Percentiles rank a stretch among this genome's conserved stretches.
Conservation (phyloP, 2,888 invertebrate genomes). For the Diogma glabrata region DNA sequence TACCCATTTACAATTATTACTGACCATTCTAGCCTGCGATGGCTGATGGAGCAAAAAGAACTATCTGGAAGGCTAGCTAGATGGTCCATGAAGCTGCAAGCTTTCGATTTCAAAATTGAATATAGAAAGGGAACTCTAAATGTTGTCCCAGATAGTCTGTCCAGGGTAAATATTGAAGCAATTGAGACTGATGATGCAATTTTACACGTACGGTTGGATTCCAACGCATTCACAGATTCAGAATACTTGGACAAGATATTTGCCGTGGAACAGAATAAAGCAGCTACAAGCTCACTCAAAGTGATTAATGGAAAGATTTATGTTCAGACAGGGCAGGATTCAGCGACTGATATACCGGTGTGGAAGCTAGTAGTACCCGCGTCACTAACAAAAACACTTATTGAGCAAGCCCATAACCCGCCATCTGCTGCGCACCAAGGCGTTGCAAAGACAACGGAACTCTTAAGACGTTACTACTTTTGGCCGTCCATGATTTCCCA, state of each 20-base stretch:
- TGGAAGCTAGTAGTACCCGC: no score
- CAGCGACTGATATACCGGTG: background rate
- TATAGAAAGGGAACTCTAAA: constrained; percentile 8
- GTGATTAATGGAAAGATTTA: background rate
- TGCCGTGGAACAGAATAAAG: background rate
- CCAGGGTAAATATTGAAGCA: background rate
- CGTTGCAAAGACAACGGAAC: background rate
- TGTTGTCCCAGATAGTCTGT: constrained; percentile 10
- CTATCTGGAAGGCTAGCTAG: constrained; percentile 6
- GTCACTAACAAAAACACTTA: background rate
- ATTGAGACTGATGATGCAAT: background rate
- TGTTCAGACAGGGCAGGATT: background rate
- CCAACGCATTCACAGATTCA: background rate
- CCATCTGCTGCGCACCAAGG: background rate
- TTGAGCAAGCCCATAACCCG: background rate
- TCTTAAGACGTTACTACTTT: background rate
- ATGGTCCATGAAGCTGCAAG: no score
- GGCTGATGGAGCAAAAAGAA: constrained; percentile 11
- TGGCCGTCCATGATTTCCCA: background rate
- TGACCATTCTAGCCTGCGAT: background rate
- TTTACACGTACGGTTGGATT: background rate
- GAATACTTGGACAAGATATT: background rate
- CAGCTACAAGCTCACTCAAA: background rate
- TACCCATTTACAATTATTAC: no score
- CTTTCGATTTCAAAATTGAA: constrained; percentile 9